A percentile compares a stretch with the other conserved stretches of the same genome.
Conservation (phyloP, 2,888 invertebrate species). For the Eupithecia centaureata region DNA sequence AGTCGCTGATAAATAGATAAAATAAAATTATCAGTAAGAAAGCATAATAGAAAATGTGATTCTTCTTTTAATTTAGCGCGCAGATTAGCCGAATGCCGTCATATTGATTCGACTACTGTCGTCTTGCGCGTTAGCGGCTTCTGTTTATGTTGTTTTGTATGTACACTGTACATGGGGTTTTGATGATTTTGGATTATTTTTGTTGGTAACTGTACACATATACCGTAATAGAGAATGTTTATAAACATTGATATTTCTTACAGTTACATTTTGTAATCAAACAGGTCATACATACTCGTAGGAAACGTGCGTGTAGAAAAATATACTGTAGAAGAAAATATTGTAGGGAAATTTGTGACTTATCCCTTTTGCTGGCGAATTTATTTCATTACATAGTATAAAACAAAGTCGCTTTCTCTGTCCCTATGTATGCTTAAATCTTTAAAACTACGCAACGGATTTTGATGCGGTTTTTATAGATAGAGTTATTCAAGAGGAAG, state of each 20-base stretch:
- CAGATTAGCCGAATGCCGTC: neutral
- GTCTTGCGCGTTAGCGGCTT: neutral
- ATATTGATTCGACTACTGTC: neutral
- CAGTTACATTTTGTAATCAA: constrained; percentile 1
- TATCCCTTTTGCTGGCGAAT: neutral
- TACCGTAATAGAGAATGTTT: neutral
- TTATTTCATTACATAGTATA: no score
- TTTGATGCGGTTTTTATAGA: no score
- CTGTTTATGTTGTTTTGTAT: neutral
- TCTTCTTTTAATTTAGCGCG: neutral
- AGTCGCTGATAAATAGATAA: neutral
- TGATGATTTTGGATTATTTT: neutral
- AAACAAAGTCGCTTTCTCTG: no score
- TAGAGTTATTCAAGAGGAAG: no score
- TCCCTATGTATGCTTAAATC: no score
- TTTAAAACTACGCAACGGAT: no score
- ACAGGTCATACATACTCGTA: neutral
- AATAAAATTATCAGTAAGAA: neutral
- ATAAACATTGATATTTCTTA: constrained; percentile 3
- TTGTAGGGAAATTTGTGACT: neutral
- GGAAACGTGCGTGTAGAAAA: neutral
- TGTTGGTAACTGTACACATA: neutral
- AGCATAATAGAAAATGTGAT: neutral
- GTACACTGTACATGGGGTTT: neutral
- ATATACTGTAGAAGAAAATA: neutral